Base-by-base conservation (phyloP, 2,888 invertebrate species). In the Agonopterix subpropinquella region DNA sequence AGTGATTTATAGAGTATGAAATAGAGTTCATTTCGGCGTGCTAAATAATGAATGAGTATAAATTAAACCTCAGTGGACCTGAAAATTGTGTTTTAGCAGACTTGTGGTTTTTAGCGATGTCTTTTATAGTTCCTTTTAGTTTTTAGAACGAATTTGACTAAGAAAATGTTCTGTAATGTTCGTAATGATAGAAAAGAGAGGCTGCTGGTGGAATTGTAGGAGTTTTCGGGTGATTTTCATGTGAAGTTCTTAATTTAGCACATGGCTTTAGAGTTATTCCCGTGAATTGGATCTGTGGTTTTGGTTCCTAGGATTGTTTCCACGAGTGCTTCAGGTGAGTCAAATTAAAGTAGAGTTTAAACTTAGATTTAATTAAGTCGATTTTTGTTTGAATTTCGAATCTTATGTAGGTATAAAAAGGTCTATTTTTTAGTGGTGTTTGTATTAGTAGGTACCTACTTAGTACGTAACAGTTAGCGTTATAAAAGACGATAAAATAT, bases 51-150 rank as follows among this genome's bases (percentile, higher is more conserved):
- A 44, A 48, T 51, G 53, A 49, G 56, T 50, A 52, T 51, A 52
- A 42, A 44, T 13, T 45, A 49, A 54, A 51, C 47, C 59, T 58
- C 57, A 53, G 58, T 45, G 48, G 53, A 51, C 47, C 59, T 59
- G 58, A 53, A 58, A 60, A 55, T 54, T 47, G 44, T 48, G 49
- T 54, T 61, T 57, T 53, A 57, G 58, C 45, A 53, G 50, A 54
- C 59, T 59, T 61, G 59, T 54, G 56, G 48, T 36, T 48, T 48
- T 53, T 50, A 48, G 44, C 41, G 39, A 49, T 55, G 50, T 54
- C 54, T 50, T 47, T 1, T 8, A 8, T 41, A 41, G 47, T 48
- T 50, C 42, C 42, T 48, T n/a, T 35, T 10, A 42, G n/a, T 36
- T 36, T 50, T 49, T 47, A 41, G 44, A 44, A 36, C 28, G 42